A percentile compares a stretch with the other conserved stretches of the same genome.
Evolutionary conservation across 2,888 invertebrate species (phyloP).

Genomic region (Arrhopalites spinosus): DNA sequence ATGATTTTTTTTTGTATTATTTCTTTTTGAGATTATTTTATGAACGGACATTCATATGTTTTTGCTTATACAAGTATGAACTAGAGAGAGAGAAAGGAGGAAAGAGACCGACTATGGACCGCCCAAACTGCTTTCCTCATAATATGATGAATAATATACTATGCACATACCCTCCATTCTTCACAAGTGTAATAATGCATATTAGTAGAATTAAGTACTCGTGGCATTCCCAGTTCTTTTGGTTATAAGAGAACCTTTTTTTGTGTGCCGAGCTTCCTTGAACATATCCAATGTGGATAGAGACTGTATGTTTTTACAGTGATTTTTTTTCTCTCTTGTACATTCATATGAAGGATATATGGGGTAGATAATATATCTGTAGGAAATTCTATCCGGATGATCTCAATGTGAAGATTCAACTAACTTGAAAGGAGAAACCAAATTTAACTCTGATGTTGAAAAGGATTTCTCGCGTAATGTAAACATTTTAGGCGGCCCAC

Average conservation of each 20-base stretch:
- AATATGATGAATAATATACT: not conserved
- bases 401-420: slow-evolving; percentile 2
- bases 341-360: not conserved
- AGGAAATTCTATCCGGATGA: slow-evolving; percentile 4
- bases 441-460: slow-evolving; percentile 48
- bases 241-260: too few relatives aligned
- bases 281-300: not conserved
- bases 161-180: not conserved
- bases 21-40: slow-evolving; percentile 32
- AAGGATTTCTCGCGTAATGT: slow-evolving; percentile 41
- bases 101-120: slow-evolving; percentile 9
- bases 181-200: not conserved
- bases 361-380: not conserved
- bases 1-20: slow-evolving; percentile 2
- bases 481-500: slow-evolving; percentile 50
- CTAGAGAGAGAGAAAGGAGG: not conserved
- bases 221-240: too few relatives aligned
- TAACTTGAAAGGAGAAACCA: slow-evolving; percentile 46
- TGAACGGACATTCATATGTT: slow-evolving; percentile 27
- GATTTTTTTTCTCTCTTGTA: not conserved
- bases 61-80: not conserved
- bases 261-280: too few relatives aligned
- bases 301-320: not conserved
- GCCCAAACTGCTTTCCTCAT: slow-evolving; percentile 12
- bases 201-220: too few relatives aligned